Evolutionary conservation across 2,888 invertebrate species (phyloP).

Genomic region (Athripsodes cinereus): DNA sequence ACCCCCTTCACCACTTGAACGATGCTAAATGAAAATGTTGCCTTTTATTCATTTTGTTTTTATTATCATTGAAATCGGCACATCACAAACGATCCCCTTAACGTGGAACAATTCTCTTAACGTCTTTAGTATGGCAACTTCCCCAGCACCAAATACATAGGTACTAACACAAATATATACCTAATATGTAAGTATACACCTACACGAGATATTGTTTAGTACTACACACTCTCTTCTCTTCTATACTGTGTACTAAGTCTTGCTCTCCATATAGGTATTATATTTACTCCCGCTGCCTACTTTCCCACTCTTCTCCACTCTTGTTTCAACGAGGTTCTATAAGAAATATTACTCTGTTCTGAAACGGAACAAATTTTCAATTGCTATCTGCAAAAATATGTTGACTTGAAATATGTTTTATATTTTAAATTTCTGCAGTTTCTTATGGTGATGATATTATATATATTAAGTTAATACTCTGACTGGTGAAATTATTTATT

Average conservation of each 20-base stretch:
- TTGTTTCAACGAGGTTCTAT: background rate
- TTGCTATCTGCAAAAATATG: no score
- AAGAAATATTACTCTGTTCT: background rate
- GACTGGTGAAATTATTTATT: no score
- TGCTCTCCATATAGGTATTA: background rate
- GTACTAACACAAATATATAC: no score
- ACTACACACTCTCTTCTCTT: no score
- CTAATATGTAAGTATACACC: no score
- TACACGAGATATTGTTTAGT: no score
- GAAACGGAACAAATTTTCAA: background rate
- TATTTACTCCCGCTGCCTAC: background rate
- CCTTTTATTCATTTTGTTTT: constrained; percentile 14
- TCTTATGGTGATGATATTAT: no score
- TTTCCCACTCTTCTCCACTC: background rate
- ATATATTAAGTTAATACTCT: no score
- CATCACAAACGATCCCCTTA: constrained; percentile 11
- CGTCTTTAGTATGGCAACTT: constrained; percentile 4
- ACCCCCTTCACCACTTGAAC: background rate
- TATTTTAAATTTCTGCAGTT: no score
- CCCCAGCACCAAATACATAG: background rate
- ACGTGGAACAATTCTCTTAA: constrained; percentile 7
- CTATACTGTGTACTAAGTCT: no score
- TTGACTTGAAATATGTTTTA: no score
- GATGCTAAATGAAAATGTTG: constrained; percentile 3
- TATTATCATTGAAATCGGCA: constrained; percentile 19